A percentile compares a stretch with the other conserved stretches of the same genome.
Evolutionary conservation across 2,797 vertebrate genomes (phyloP).

Genomic region (Luscinia luscinia): DNA sequence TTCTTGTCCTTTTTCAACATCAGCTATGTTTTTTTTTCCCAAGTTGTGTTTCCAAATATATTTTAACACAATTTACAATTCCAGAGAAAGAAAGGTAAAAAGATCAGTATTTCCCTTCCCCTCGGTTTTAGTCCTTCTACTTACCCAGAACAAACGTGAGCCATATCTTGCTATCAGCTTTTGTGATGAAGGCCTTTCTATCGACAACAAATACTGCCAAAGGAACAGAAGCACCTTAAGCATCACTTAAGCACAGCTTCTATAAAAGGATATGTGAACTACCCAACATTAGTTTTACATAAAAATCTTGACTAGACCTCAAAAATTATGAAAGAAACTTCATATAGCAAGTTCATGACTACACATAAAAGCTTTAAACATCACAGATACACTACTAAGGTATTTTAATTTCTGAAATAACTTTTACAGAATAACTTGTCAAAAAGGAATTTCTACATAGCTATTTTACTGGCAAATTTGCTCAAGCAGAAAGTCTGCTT

Average conservation of each 20-base stretch:
- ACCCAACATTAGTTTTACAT: not conserved
- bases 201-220: conserved; percentile 36
- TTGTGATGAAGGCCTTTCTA: conserved; percentile 4
- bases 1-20: not conserved
- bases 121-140: not conserved
- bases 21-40: not conserved
- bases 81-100: not conserved
- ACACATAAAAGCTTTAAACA: not conserved
- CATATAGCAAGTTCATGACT: not conserved
- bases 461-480: fast-evolving
- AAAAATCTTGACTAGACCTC: not conserved
- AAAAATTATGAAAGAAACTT: not conserved
- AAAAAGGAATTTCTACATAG: not conserved
- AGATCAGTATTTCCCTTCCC: not conserved
- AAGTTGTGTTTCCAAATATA: not conserved
- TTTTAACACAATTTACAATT: not conserved
- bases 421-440: not conserved
- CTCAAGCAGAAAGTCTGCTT: not conserved
- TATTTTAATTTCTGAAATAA: not conserved
- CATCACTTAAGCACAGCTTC: not conserved
- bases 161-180: conserved; percentile 62
- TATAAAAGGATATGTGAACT: not conserved
- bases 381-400: not conserved
- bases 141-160: conserved; percentile 63
- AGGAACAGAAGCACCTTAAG: not conserved